Evolutionary conservation across 2,888 invertebrate species (phyloP).

Genomic region (Eretmocerus hayati): DNA sequence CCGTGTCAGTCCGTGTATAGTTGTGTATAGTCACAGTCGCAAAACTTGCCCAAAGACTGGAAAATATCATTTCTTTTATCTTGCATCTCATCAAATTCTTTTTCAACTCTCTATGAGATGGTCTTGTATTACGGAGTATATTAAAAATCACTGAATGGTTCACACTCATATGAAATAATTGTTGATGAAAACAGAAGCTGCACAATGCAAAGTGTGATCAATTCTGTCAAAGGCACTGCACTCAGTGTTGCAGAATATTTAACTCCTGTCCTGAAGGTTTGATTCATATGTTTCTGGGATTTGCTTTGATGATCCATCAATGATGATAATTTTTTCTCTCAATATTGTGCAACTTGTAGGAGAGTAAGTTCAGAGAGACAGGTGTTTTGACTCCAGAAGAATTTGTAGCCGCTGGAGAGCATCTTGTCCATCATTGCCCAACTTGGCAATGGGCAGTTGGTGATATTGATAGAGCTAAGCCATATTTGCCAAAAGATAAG

Average conservation of each 20-base stretch:
- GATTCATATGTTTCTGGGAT: too few species aligned
- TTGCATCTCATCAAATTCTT: too few species aligned
- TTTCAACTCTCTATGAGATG: too few species aligned
- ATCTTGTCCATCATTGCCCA: constrained; percentile 97
- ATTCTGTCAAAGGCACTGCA: constrained; percentile 91
- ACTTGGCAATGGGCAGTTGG: constrained; percentile 98
- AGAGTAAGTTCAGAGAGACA: constrained; percentile 94
- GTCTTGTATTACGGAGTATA: too few species aligned
- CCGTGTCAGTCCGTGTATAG: too few species aligned
- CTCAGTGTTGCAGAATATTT: constrained; percentile 93
- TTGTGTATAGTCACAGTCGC: too few species aligned
- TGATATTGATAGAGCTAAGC: constrained; percentile 79
- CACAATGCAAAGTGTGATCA: constrained; percentile 92
- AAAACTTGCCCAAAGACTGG: too few species aligned
- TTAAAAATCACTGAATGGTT: too few species aligned
- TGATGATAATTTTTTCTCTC: background rate
- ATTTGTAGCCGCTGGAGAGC: constrained; percentile 97
- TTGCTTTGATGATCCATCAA: constrained; percentile 1
- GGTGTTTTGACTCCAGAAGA: constrained; percentile 98
- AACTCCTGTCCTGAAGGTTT: constrained; percentile 92
- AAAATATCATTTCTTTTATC: too few species aligned
- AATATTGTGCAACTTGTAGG: constrained; percentile 52
- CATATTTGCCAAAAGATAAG: constrained; percentile 89
- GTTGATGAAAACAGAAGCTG: too few species aligned
- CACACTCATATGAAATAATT: too few species aligned